These are phyloP conservation scores for Phallusia fumigata DNA, from an alignment of 23 tunicate genomes.

Conservation along the genomic window DNA sequence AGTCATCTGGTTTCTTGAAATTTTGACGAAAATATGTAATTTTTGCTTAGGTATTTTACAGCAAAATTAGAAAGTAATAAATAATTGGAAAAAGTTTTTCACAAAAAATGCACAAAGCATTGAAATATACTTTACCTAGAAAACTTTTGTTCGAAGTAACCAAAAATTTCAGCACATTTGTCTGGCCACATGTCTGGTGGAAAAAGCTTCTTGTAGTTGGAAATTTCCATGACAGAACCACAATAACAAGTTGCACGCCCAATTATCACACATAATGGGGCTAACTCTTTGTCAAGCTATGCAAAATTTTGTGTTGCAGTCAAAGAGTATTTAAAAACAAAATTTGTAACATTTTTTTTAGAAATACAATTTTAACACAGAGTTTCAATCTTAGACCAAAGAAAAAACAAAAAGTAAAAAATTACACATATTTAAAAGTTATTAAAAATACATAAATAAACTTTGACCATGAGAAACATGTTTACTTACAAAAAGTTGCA, in stretches of 20 bases:
- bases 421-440: too few relatives aligned
- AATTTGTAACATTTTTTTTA: too few relatives aligned
- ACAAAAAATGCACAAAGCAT: background rate
- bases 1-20: conserved; percentile 23
- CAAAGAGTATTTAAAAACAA: too few relatives aligned
- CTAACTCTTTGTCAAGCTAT: background rate
- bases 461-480: background rate
- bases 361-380: too few relatives aligned
- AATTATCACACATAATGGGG: conserved; percentile 25
- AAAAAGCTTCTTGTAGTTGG: conserved; percentile 13
- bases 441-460: too few relatives aligned
- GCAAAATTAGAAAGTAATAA: too few relatives aligned
- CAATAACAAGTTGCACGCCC: conserved; percentile 32
- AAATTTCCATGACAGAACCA: conserved; percentile 13
- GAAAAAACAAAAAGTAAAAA: too few relatives aligned
- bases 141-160: conserved; percentile 17
- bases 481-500: conserved; percentile 19
- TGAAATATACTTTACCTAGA: conserved; percentile 1
- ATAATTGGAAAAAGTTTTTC: too few relatives aligned
- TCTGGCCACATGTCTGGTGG: background rate
- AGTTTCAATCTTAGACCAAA: too few relatives aligned
- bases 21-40: too few relatives aligned
- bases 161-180: conserved; percentile 12
- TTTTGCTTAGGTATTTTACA: too few relatives aligned
- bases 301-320: background rate